Percentiles rank a stretch among this genome's conserved stretches.
Conservation (phyloP, 2,113 vertebrate species). For the Danionella cerebrum region DNA sequence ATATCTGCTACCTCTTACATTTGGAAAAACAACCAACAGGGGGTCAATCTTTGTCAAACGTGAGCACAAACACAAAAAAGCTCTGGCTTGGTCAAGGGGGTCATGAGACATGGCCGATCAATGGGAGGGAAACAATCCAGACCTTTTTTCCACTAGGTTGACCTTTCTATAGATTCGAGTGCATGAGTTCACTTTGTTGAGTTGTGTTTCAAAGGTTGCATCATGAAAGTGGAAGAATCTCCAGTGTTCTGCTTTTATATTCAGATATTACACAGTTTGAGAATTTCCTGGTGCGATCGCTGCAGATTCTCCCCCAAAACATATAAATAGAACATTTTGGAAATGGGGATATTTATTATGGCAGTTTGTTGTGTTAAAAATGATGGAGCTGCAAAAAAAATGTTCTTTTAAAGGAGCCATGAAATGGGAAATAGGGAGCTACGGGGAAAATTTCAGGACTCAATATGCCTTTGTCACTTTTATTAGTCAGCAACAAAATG, state of each 20-base stretch:
- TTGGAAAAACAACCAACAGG: not conserved
- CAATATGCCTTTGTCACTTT: no score
- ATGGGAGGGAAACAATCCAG: slow-evolving; percentile 45
- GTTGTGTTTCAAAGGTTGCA: slow-evolving; percentile 9
- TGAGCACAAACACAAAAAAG: slow-evolving; percentile 31
- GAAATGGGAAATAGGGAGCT: no score
- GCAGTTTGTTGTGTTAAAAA: no score
- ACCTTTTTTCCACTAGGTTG: slow-evolving; percentile 41
- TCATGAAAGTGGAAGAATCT: slow-evolving; percentile 17
- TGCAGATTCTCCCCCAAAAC: not conserved
- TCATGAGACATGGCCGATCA: slow-evolving; percentile 51
- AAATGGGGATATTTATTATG: not conserved
- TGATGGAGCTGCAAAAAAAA: no score
- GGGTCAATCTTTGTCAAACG: slow-evolving; percentile 5
- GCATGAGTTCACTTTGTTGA: slow-evolving; percentile 32
- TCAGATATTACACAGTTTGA: slow-evolving; percentile 14
- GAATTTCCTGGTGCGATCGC: slow-evolving; percentile 9
- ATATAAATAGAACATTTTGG: not conserved
- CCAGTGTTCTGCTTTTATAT: slow-evolving; percentile 24
- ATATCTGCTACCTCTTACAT: slow-evolving; percentile 6
- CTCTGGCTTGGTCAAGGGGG: slow-evolving; percentile 45
- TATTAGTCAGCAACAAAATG: no score
- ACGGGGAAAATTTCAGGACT: no score
- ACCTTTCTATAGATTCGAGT: slow-evolving; percentile 38
- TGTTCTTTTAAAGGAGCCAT: no score